phyloP scores from a whole-genome alignment of 2,888 invertebrate genomes.

The Dynastes tityus region DNA sequence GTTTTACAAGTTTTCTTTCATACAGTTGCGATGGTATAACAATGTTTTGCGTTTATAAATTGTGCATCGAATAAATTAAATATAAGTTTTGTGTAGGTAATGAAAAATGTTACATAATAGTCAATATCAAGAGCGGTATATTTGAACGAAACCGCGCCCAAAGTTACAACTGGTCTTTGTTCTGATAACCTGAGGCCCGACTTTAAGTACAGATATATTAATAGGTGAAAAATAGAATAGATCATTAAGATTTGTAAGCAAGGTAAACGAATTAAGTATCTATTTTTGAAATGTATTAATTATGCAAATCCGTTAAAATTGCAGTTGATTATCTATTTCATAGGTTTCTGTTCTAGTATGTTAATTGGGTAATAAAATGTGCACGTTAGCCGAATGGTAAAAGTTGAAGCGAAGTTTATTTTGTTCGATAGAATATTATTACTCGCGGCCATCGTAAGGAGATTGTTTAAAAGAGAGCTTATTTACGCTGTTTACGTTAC shows the following conservation, averaged over 20 bases:
- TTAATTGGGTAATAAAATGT: conserved; percentile 2
- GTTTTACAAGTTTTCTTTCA: not conserved
- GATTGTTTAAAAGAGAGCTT: too few species aligned
- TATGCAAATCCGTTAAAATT: conserved; percentile 27
- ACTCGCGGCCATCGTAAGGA: not conserved
- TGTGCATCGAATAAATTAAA: conserved; percentile 6
- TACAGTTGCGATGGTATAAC: not conserved
- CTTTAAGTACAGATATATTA: conserved; percentile 36
- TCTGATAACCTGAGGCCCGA: conserved; percentile 24
- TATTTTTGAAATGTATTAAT: conserved; percentile 22
- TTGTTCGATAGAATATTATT: not conserved
- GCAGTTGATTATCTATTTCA: conserved; percentile 1
- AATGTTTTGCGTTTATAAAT: not conserved
- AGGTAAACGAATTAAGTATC: conserved; percentile 24
- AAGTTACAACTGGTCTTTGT: conserved; percentile 35
- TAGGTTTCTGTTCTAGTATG: not conserved
- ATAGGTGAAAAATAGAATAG: conserved; percentile 21
- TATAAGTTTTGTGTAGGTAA: conserved; percentile 7
- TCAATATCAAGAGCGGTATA: conserved; percentile 35
- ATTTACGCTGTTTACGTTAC: too few species aligned
- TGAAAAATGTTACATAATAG: conserved; percentile 38
- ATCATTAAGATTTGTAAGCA: conserved; percentile 20
- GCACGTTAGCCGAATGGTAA: not conserved
- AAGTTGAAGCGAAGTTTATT: not conserved
- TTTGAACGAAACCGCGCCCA: conserved; percentile 41